Evolutionary conservation across 2,888 invertebrate species (phyloP).

Genomic region (Tetheella fluctuosa): DNA sequence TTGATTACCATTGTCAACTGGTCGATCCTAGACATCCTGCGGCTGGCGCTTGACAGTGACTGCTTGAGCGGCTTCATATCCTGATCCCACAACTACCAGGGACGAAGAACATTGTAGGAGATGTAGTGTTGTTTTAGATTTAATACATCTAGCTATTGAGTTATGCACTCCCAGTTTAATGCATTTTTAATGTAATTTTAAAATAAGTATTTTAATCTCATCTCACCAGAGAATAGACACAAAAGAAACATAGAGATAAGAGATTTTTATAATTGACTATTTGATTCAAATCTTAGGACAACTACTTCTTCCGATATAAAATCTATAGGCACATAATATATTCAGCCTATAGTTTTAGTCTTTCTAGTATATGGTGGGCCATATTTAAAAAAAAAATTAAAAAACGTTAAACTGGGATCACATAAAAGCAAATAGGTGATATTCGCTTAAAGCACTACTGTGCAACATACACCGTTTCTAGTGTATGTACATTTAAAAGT

Average conservation of each 20-base stretch:
- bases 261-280: too few relatives aligned
- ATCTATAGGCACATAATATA: too few relatives aligned
- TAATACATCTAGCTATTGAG: constrained; percentile 21
- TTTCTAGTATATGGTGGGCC: too few relatives aligned
- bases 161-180: constrained; percentile 25
- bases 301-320: too few relatives aligned
- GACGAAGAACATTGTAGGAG: constrained; percentile 53
- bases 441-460: constrained; percentile 46
- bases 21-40: constrained; percentile 92
- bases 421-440: constrained; percentile 33
- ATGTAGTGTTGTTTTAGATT: constrained; percentile 49
- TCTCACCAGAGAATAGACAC: too few relatives aligned
- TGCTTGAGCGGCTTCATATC: constrained; percentile 94
- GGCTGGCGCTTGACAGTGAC: constrained; percentile 89
- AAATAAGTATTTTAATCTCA: too few relatives aligned
- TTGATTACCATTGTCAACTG: constrained; percentile 91
- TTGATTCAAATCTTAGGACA: too few relatives aligned
- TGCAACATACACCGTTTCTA: constrained; percentile 48
- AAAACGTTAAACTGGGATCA: constrained; percentile 32
- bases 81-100: constrained; percentile 92
- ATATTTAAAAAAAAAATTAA: too few relatives aligned
- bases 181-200: constrained; percentile 20
- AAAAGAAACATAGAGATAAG: too few relatives aligned
- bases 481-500: constrained; percentile 40
- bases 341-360: too few relatives aligned